Percentiles rank a stretch among this genome's conserved stretches.
Evolutionary conservation across 2,888 invertebrate species (phyloP).

Genomic region (Aelia acuminata): DNA sequence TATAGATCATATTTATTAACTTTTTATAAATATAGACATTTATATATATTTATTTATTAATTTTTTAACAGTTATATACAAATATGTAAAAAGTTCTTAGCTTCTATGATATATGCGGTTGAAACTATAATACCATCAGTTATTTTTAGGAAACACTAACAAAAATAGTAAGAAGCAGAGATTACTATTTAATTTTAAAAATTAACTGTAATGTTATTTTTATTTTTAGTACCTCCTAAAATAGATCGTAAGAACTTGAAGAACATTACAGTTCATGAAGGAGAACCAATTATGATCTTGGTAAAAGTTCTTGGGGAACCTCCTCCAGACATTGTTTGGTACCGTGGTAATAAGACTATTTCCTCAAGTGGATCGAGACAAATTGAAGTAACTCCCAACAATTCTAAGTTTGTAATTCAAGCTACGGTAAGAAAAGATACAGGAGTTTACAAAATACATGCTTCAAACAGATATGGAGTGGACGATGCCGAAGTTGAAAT

Average conservation of each 20-base stretch:
- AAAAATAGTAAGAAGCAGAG: not conserved
- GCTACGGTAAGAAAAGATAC: constrained; percentile 90
- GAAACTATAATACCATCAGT: not conserved
- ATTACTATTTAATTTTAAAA: not conserved
- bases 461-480: constrained; percentile 88
- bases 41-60: not conserved
- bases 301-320: constrained; percentile 93
- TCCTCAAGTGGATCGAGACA: constrained; percentile 75
- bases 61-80: not conserved
- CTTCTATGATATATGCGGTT: not conserved
- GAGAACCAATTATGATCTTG: constrained; percentile 90
- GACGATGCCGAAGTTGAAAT: constrained; percentile 93
- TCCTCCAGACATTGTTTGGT: constrained; percentile 90
- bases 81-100: not conserved
- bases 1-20: too few species aligned
- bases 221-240: constrained; percentile 88
- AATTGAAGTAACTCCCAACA: constrained; percentile 87
- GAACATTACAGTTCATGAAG: constrained; percentile 89
- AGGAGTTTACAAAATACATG: constrained; percentile 90
- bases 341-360: constrained; percentile 84
- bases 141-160: not conserved
- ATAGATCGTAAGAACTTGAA: constrained; percentile 93
- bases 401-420: constrained; percentile 89
- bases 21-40: too few species aligned
- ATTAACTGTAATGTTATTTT: constrained; percentile 50